Percentiles rank a stretch among this genome's conserved stretches.
Conservation (phyloP, 2,113 vertebrate species). For the Tringa solitaria region DNA sequence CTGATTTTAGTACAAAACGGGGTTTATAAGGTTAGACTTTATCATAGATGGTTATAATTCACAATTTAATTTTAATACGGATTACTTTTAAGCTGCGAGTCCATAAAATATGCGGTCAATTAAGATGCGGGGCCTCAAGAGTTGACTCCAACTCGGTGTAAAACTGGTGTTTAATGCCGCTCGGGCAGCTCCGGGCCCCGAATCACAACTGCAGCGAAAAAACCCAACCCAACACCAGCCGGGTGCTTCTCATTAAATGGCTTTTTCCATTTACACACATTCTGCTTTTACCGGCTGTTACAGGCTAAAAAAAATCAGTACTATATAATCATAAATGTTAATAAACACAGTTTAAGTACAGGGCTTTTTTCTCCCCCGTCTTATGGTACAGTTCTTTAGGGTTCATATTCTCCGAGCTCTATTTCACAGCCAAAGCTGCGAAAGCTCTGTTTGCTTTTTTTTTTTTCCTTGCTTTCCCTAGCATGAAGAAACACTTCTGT, state of each 20-base stretch:
- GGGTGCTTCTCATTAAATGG: background rate
- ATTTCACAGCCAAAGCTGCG: background rate
- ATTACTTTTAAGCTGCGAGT: background rate
- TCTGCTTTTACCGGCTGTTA: background rate
- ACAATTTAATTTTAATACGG: background rate
- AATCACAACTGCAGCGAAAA: background rate
- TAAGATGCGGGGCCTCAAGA: background rate
- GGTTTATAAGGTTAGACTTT: background rate
- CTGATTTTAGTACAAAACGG: background rate
- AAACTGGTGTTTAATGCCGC: background rate
- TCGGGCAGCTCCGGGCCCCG: background rate
- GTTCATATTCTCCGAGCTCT: background rate
- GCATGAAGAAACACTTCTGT: background rate
- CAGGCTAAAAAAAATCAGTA: background rate
- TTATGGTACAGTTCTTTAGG: background rate
- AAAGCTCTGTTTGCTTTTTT: background rate
- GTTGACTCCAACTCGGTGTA: background rate
- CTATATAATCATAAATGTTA: background rate
- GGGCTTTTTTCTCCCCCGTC: fast-evolving
- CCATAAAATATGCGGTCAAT: background rate
- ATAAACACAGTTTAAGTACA: background rate
- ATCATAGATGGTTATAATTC: background rate
- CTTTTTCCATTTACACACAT: background rate
- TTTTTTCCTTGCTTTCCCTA: too few relatives aligned
- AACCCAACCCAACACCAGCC: background rate